Evolutionary conservation across 2,888 invertebrate species (phyloP).

Genomic region (Ectemnius lituratus): DNA sequence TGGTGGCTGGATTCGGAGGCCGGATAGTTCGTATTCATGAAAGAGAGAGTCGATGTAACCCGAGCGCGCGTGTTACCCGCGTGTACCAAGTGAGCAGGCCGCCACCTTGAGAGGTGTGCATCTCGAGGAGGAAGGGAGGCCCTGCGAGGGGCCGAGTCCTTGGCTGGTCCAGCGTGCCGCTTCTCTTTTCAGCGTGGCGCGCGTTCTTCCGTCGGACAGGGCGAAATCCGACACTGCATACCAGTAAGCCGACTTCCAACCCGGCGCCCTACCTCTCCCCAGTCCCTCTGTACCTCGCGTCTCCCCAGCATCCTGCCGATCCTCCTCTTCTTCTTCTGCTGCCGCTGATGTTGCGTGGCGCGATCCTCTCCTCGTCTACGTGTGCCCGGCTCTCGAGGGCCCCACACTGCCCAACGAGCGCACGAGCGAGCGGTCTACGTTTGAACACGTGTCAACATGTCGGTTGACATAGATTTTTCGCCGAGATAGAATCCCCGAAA

Average conservation of each 20-base stretch:
- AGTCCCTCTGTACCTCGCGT: slow-evolving; percentile 11
- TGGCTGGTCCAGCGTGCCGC: slow-evolving; percentile 19
- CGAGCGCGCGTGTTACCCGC: slow-evolving; percentile 56
- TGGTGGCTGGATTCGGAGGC: slow-evolving; percentile 23
- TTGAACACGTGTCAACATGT: slow-evolving; percentile 75
- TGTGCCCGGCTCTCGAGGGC: slow-evolving; percentile 17
- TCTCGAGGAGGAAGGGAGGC: slow-evolving; percentile 36
- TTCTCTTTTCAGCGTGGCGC: slow-evolving; percentile 42
- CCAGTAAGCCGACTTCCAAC: slow-evolving; percentile 63
- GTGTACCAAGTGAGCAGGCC: slow-evolving; percentile 22
- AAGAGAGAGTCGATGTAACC: slow-evolving; percentile 53
- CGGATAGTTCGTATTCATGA: slow-evolving; percentile 68
- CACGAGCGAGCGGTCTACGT: slow-evolving; percentile 57
- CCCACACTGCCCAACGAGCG: slow-evolving; percentile 7
- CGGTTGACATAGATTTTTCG: slow-evolving; percentile 75
- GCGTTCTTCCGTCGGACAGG: slow-evolving; percentile 58
- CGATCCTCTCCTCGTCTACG: slow-evolving; percentile 18
- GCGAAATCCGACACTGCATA: slow-evolving; percentile 73
- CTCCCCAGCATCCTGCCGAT: slow-evolving; percentile 13
- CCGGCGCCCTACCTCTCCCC: slow-evolving; percentile 46
- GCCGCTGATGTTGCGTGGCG: background rate
- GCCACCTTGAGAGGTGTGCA: slow-evolving; percentile 26
- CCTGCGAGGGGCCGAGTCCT: background rate
- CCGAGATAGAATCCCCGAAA: slow-evolving; percentile 61
- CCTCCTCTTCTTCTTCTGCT: slow-evolving; percentile 13